Conservation (phyloP, 2,797 vertebrate genomes). For the Macropodus opercularis region DNA sequence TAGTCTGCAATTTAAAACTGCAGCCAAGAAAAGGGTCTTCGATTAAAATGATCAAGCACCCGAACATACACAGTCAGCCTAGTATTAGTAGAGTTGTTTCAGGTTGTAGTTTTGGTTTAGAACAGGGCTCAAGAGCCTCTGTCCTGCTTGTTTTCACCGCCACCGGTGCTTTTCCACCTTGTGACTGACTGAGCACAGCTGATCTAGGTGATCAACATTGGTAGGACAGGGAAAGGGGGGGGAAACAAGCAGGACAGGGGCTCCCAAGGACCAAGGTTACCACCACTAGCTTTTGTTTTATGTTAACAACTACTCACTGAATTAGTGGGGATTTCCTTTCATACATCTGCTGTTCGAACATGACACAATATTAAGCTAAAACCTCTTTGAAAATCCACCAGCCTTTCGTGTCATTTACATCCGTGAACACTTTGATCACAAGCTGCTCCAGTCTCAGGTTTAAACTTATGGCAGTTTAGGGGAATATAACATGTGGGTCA, state of each 20-base stretch:
- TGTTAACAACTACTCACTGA: conserved; percentile 1
- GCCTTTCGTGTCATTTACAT: conserved; percentile 19
- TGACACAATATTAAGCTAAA: conserved; percentile 19
- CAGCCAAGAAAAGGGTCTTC: conserved; percentile 18
- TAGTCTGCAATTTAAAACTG: conserved; percentile 5
- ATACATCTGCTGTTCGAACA: conserved; percentile 4
- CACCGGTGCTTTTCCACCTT: too few relatives aligned
- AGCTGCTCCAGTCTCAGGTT: conserved; percentile 29
- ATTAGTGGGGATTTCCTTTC: conserved; percentile 22
- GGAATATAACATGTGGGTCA: conserved; percentile 23
- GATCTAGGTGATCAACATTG: too few relatives aligned
- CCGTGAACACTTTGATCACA: conserved; percentile 26
- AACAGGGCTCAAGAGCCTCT: too few relatives aligned
- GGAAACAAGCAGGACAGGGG: too few relatives aligned
- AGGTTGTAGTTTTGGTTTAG: conserved; percentile 44
- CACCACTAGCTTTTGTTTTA: too few relatives aligned
- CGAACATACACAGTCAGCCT: conserved; percentile 5
- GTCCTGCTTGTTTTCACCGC: too few relatives aligned
- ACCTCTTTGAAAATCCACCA: conserved; percentile 16
- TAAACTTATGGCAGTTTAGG: conserved; percentile 27
- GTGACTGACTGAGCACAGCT: too few relatives aligned
- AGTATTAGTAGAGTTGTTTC: conserved; percentile 16
- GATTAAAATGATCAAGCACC: conserved; percentile 31
- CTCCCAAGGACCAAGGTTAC: too few relatives aligned
- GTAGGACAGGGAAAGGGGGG: too few relatives aligned